A percentile compares a stretch with the other conserved stretches of the same genome.
These are phyloP conservation scores for Brachyrhaphis roseni DNA, from an alignment of 2,797 vertebrate genomes.

Conservation along the genomic window DNA sequence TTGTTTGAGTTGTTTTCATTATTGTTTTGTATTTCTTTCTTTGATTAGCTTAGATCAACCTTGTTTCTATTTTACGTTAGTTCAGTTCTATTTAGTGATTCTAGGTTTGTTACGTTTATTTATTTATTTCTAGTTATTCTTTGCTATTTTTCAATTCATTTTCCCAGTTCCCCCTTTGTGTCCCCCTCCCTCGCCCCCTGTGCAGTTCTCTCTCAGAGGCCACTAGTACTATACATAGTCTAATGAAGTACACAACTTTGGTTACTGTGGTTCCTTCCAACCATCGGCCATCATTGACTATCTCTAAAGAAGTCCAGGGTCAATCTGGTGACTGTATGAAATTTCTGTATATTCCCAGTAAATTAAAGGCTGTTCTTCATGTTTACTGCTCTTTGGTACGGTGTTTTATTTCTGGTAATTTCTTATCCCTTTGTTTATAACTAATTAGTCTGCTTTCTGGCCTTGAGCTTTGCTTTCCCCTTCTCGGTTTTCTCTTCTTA, in stretches of 20 bases:
- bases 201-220: neutral
- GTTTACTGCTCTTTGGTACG: neutral
- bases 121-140: too few species aligned
- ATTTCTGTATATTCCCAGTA: neutral
- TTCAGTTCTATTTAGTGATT: too few species aligned
- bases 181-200: too few species aligned
- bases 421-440: neutral
- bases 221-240: neutral
- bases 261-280: neutral
- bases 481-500: neutral
- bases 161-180: too few species aligned
- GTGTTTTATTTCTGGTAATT: neutral
- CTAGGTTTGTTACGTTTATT: too few species aligned
- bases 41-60: too few species aligned
- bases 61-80: too few species aligned
- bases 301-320: neutral
- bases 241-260: neutral
- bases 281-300: neutral
- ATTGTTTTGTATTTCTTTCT: too few species aligned
- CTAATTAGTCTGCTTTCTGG: constrained; percentile 49
- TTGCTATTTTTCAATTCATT: too few species aligned
- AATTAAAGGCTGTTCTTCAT: neutral
- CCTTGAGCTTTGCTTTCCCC: constrained; percentile 21
- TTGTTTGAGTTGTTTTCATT: too few species aligned
- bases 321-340: neutral